Evolutionary conservation across 2,113 vertebrate species (phyloP), one percentile per base, ranked within the genome.

Genomic region (Clupea harengus): DNA sequence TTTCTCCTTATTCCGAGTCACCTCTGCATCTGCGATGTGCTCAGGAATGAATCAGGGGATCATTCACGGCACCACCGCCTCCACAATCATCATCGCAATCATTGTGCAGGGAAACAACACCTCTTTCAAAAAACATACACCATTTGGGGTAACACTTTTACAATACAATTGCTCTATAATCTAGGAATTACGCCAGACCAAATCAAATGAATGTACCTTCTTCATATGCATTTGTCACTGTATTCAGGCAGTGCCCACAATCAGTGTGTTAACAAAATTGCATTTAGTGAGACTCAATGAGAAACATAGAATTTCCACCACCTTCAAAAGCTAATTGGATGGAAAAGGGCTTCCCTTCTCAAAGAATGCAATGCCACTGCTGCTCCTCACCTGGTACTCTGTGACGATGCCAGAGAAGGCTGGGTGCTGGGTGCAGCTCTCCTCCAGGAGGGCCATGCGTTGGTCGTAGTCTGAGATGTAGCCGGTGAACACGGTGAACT

Each of bases 401-500:
- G 92, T 95, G 89, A 99, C 91, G 9, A 95, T 84, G 18, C 94
- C 89, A 3, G 95, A 93, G 89, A 99, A 94, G 28, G 90, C 93
- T 10, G 96, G 95, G 45, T 89, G 95, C 10, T 92, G 94, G 81
- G 94, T 91, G 86, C 96, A 97, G 91, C 88, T 95, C 87, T 98
- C 95, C 83, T 97, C 94, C 60, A 99, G 93, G 90, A 98, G 92
- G 88, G 91, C 95, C 92, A 97, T 94, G 90, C 93, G 97, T 84
- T 92, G 94, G 89, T 99, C 98, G 22, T 98, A 99, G 89, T 97
- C 94, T 22, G 93, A 92, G 46, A 99, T 97, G 83, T 97, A 98
- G 52, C 95, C 89, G 6, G 94, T 95, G 8, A 98, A 99, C 88
- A 96, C 93, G 84, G 95, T 90, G 84, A 99, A 96, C 87, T 94